Conservation (phyloP, 2,797 vertebrate species). For the Liasis olivaceus region DNA sequence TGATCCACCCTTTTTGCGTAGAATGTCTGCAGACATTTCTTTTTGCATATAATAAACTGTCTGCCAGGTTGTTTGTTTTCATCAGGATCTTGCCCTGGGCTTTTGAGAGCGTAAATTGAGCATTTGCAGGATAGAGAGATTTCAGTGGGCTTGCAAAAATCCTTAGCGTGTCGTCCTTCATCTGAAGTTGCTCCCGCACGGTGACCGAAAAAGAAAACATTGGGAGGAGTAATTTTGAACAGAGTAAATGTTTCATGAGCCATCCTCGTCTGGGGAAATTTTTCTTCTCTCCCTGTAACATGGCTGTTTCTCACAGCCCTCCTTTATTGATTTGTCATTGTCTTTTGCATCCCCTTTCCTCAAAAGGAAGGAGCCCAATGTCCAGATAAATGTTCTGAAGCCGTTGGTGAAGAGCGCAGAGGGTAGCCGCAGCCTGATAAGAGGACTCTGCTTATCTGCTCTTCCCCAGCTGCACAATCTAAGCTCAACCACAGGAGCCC, state of each 20-base stretch:
- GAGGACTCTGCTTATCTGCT: not conserved
- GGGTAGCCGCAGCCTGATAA: not conserved
- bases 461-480: rapidly evolving
- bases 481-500: not conserved
- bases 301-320: constrained; percentile 16
- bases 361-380: not conserved
- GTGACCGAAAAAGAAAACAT: not conserved
- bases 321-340: constrained; percentile 41
- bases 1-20: not conserved
- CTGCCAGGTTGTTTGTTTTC: not conserved
- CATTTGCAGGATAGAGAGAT: not conserved
- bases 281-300: constrained; percentile 17
- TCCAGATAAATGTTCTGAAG: constrained; percentile 31
- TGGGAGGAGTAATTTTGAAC: constrained; percentile 24
- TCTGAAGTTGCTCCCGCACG: not conserved
- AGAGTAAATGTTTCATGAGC: constrained; percentile 35
- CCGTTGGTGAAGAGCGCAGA: not conserved
- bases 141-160: not conserved
- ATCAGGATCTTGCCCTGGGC: not conserved
- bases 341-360: not conserved
- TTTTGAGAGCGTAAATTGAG: not conserved
- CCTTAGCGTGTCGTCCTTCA: not conserved
- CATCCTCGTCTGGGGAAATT: not conserved
- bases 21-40: not conserved
- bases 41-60: not conserved